phyloP scores from a whole-genome alignment of 2,113 vertebrate genomes.

The Mystacornis crossleyi region DNA sequence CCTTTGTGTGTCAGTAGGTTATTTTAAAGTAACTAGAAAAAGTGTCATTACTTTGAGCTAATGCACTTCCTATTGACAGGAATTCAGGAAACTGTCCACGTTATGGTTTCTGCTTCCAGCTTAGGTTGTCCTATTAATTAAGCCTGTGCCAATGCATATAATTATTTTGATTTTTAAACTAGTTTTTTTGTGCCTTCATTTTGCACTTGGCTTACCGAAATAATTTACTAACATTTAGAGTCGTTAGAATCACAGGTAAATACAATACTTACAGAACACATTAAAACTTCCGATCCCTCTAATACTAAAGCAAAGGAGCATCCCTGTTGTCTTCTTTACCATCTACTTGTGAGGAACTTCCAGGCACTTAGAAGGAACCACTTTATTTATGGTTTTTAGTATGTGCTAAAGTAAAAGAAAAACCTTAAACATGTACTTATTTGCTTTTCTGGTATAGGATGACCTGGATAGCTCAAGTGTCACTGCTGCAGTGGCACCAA shows the following conservation, averaged over 20 bases:
- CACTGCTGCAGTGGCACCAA: not conserved
- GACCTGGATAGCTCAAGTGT: not conserved
- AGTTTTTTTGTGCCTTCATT: not conserved
- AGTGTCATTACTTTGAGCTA: not conserved
- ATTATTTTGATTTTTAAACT: not conserved
- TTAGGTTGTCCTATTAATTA: not conserved
- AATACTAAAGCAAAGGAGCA: not conserved
- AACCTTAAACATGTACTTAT: not conserved
- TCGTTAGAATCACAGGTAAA: not conserved
- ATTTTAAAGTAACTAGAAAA: not conserved
- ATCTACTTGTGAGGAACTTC: not conserved
- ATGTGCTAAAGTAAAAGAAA: not conserved
- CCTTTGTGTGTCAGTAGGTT: not conserved
- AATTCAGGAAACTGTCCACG: not conserved
- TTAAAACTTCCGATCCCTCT: not conserved
- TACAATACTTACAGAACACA: not conserved
- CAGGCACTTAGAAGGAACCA: not conserved
- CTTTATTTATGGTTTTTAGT: not conserved
- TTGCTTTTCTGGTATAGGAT: not conserved
- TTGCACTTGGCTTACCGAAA: not conserved
- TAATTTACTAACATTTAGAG: not conserved
- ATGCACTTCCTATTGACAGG: not conserved
- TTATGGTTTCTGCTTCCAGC: not conserved
- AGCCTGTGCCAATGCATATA: not conserved
- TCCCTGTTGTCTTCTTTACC: not conserved